Base-by-base conservation (phyloP, 2,113 vertebrate species). In the Cochlearius cochlearius region DNA sequence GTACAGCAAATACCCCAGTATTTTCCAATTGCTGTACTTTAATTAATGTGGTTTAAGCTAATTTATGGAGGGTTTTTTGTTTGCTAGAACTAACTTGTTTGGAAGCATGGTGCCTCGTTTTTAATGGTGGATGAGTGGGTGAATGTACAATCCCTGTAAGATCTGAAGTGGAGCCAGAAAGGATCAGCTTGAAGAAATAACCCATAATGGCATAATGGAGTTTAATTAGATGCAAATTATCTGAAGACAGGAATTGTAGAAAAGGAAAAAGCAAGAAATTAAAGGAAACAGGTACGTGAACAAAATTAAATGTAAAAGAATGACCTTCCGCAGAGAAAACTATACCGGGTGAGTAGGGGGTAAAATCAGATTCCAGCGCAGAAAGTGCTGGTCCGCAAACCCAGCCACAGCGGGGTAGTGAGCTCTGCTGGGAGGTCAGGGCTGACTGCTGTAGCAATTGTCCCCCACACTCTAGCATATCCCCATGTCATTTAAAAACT, bases 271-370 rank as follows among this genome's bases (percentile, higher is more conserved):
- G 3, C 20, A 84, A 71, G 9, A 52, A 75, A 74, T 30, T 32
- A 39, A 75, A 63, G 27, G 41, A 66, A 86, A 78, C 11, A 34
- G 0, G 2, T 47, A 5, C 26, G 18, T 53, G 13, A 75, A 66
- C 36, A 82, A 86, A 73, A 47, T 36, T 6, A 83, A 73, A 69
- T 29, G 7, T 36, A 21, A 27, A 69, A 45, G n/a, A 52, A 77
- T 50, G 16, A 41, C 29, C 1, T 59, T 14, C 22, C 25, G 64
- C n/a, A 53, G 14, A 55, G 47, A 36, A 83, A 92, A 75, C 5
- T 26, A 7, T 15, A 11, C 6, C 0, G 0, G 5, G 12, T 25
- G 27, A 66, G 25, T 73, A 67, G 3, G 3, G 15, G 18, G 0
- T 63, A 75, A 39, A 93, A 72, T 49, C 52, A 49, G 39, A 52